Evolutionary conservation across 2,797 vertebrate genomes (phyloP).

Genomic region (Paedocypris micromegethes): DNA sequence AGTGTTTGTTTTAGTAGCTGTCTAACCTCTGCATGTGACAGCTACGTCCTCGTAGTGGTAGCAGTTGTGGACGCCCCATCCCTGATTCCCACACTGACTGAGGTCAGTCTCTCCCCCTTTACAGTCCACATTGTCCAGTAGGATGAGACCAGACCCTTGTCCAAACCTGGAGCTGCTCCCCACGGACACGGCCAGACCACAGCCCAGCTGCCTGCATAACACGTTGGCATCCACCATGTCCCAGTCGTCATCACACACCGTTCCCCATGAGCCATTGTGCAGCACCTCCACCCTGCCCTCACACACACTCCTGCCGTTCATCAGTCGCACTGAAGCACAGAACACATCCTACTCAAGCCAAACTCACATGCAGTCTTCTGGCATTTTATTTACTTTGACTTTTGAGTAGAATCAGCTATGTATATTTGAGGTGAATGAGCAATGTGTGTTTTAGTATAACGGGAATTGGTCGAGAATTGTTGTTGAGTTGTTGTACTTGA

Average conservation of each 20-base stretch:
- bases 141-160: conserved; percentile 79
- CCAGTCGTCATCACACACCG: conserved; percentile 94
- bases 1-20: neutral
- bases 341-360: neutral
- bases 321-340: conserved; percentile 71
- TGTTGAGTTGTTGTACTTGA: no score
- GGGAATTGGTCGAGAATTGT: no score
- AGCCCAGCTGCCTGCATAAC: conserved; percentile 86
- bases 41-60: conserved; percentile 96
- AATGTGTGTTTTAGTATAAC: no score
- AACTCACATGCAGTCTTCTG: no score
- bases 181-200: conserved; percentile 73
- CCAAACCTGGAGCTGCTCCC: conserved; percentile 79
- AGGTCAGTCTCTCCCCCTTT: conserved; percentile 76
- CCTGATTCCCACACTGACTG: conserved; percentile 80
- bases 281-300: conserved; percentile 87
- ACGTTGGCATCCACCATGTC: conserved; percentile 92
- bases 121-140: conserved; percentile 93
- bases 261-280: conserved; percentile 82
- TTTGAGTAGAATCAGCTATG: no score
- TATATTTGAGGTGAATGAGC: no score
- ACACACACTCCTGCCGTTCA: conserved; percentile 78
- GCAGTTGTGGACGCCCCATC: conserved; percentile 95
- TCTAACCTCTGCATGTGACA: conserved; percentile 79
- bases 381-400: no score